A percentile compares a stretch with the other conserved stretches of the same genome.
Evolutionary conservation across 64 coral and sea anemone genomes (phyloP).

Genomic region (Stichodactyla helianthus): DNA sequence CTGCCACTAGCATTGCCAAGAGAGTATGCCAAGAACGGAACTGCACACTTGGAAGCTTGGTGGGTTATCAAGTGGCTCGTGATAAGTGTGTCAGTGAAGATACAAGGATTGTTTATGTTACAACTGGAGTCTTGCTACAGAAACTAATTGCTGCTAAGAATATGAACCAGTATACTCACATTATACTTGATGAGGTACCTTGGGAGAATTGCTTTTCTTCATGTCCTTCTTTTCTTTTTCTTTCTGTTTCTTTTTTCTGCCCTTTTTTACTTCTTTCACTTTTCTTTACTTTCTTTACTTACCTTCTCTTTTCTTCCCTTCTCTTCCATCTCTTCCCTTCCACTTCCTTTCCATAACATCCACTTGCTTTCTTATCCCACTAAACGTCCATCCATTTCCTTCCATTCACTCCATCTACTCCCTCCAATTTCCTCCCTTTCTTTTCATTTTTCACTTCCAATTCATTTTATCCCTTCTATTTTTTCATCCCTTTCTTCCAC

Average conservation of each 20-base stretch:
- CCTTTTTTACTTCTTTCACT: no score
- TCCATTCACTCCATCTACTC: neutral
- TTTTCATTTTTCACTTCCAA: neutral
- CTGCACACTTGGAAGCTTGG: constrained; percentile 71
- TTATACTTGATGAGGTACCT: constrained; percentile 93
- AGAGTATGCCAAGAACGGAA: constrained; percentile 86
- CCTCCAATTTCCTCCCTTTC: no score
- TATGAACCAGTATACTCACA: constrained; percentile 90
- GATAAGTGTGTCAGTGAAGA: constrained; percentile 83
- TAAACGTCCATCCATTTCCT: neutral
- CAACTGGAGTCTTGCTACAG: constrained; percentile 91
- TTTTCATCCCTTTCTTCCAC: neutral
- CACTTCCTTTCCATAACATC: no score
- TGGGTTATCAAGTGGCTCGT: constrained; percentile 91
- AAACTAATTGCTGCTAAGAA: constrained; percentile 82
- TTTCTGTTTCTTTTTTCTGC: no score
- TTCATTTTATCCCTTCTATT: neutral
- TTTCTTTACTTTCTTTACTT: no score
- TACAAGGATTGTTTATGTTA: constrained; percentile 77
- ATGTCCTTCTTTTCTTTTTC: no score
- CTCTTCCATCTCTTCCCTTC: no score
- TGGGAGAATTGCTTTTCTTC: no score
- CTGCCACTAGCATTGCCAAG: constrained; percentile 94
- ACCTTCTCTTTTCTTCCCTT: no score
- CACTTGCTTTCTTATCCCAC: neutral